Conservation (phyloP, 2,888 invertebrate species). For the Stenichneumon culpator region DNA sequence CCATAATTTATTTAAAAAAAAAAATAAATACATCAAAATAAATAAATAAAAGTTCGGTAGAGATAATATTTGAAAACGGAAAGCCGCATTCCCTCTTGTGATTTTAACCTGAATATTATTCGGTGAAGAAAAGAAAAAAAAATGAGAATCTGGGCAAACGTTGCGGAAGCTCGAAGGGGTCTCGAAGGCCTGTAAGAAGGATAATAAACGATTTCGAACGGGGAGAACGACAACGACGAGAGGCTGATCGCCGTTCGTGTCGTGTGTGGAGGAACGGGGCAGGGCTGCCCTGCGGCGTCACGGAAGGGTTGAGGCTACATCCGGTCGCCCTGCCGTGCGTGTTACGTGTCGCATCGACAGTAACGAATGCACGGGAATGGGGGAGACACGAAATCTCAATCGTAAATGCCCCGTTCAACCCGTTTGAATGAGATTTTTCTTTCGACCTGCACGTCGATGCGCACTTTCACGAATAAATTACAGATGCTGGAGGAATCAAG, state of each 20-base stretch:
- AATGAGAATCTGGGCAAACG: conserved; percentile 25
- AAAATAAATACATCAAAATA: not conserved
- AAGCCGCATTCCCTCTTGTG: not conserved
- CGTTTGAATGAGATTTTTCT: conserved; percentile 19
- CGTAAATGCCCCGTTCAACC: conserved; percentile 4
- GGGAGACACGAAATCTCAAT: conserved; percentile 56
- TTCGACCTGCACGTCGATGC: not conserved
- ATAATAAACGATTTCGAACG: conserved; percentile 48
- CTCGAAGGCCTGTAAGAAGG: conserved; percentile 29
- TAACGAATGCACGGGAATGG: conserved; percentile 10
- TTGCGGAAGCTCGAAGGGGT: not conserved
- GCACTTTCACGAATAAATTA: not conserved
- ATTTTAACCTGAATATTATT: conserved; percentile 2
- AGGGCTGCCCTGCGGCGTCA: conserved; percentile 67
- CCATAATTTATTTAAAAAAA: not conserved
- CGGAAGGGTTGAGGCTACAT: conserved; percentile 72
- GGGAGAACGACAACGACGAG: conserved; percentile 44
- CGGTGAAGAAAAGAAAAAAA: not conserved
- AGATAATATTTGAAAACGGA: not conserved
- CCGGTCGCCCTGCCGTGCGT: conserved; percentile 67
- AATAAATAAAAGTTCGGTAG: not conserved
- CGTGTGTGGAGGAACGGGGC: conserved; percentile 46
- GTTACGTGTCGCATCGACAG: conserved; percentile 64
- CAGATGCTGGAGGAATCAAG: not conserved
- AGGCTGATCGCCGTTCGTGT: conserved; percentile 47